Evolutionary conservation across 2,888 invertebrate species (phyloP).

Genomic region (Eutolmus rufibarbis): DNA sequence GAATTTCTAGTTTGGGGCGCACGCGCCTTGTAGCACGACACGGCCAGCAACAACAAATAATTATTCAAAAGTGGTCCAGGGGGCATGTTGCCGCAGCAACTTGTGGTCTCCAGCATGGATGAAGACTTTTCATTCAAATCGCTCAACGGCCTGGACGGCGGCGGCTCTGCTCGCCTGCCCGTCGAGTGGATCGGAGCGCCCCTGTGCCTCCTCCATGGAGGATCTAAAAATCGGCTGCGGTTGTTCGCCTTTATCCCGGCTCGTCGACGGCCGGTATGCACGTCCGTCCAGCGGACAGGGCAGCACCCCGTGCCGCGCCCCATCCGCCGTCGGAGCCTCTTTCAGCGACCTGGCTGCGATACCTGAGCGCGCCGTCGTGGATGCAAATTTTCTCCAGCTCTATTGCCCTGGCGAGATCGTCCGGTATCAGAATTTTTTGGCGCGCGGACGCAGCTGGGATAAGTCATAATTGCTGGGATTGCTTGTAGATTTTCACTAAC

Average conservation of each 20-base stretch:
- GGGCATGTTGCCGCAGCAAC: not conserved
- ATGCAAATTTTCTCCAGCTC: not conserved
- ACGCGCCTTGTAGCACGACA: conserved; percentile 29
- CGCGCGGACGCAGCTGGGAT: conserved; percentile 1
- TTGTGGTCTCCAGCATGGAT: conserved; percentile 20
- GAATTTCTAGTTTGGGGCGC: conserved; percentile 49
- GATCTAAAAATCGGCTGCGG: conserved; percentile 20
- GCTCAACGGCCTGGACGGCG: not conserved
- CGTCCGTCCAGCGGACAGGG: not conserved
- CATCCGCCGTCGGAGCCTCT: not conserved
- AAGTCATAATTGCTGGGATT: conserved; percentile 39
- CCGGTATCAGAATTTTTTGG: not conserved
- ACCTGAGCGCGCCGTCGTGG: not conserved
- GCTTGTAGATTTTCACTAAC: conserved; percentile 27
- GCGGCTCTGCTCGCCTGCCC: not conserved
- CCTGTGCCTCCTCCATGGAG: not conserved
- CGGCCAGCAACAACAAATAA: conserved; percentile 27
- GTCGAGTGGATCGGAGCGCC: not conserved
- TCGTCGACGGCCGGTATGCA: not conserved
- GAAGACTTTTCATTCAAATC: conserved; percentile 19
- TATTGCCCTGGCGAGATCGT: not conserved
- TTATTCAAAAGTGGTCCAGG: conserved; percentile 37
- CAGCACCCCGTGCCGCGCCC: not conserved
- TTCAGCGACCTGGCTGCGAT: not conserved
- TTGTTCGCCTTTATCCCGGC: conserved; percentile 22